Conservation (phyloP, 2,888 invertebrate species). For the Hydrotaea diabolus region DNA sequence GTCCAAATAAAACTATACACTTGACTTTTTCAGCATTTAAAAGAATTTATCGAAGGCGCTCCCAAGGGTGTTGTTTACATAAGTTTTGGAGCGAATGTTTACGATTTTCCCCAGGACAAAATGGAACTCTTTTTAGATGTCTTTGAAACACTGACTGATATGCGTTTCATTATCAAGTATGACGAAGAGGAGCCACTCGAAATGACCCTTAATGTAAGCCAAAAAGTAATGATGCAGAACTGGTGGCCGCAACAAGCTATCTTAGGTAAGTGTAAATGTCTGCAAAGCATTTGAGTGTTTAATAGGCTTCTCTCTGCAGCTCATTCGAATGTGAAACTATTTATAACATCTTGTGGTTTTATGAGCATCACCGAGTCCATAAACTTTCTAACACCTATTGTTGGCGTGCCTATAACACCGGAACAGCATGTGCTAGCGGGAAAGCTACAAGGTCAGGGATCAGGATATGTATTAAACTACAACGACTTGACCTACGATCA, state of each 20-base stretch:
- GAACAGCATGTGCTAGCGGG: conserved; percentile 82
- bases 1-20: not conserved
- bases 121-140: conserved; percentile 75
- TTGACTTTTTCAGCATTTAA: conserved; percentile 71
- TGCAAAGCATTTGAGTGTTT: not conserved
- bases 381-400: conserved; percentile 81
- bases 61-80: conserved; percentile 80
- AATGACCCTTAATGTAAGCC: conserved; percentile 75
- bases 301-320: conserved; percentile 76
- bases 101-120: conserved; percentile 78
- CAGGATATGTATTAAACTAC: conserved; percentile 78
- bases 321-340: conserved; percentile 82
- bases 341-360: conserved; percentile 84
- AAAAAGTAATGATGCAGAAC: conserved; percentile 75
- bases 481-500: conserved; percentile 79
- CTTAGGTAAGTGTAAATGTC: conserved; percentile 72
- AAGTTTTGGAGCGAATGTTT: conserved; percentile 80
- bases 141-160: conserved; percentile 75
- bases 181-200: conserved; percentile 76
- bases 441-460: conserved; percentile 80
- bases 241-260: conserved; percentile 80
- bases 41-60: conserved; percentile 78
- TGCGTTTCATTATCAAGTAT: conserved; percentile 82
- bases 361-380: conserved; percentile 83
- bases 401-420: conserved; percentile 82